Base-by-base conservation (phyloP, 2,113 vertebrate species). In the Struthio camelus region DNA sequence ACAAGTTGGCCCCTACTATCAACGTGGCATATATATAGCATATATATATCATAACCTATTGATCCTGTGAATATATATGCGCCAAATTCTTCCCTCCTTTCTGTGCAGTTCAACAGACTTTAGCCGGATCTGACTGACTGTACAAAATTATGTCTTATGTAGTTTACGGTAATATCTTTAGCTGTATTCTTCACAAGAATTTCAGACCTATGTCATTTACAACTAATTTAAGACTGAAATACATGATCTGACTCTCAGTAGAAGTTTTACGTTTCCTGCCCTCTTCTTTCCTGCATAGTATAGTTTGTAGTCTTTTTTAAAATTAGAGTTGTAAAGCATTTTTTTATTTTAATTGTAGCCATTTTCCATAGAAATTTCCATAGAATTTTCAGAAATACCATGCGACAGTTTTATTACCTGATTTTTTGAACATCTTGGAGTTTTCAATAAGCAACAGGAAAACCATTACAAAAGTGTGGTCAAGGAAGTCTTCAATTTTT, bases 401-500 rank as follows among this genome's bases (percentile, higher is more conserved):
- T 88, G 30, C 86, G 30, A 17, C 7, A 25, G 30, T 71, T 96
- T 97, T 97, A 95, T 83, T 89, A 46, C 48, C 44, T 66, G 78
- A 27, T 90, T 89, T 97, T 59, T 95, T 97, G 16, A 93, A 36
- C 34, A 94, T 93, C 30, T 24, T 92, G 32, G 56, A 90, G 23
- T 93, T 90, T 93, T 79, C 62, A 94, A 69, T 61, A 95, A 72
- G 9, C 13, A 96, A 36, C 17, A 66, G 38, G 85, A 96, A 97
- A 94, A 85, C 17, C 8, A 58, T 90, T 92, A 50, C 27, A 93
- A 82, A 19, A 90, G 2, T 62, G 19, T 85, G 53, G 15, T 62
- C 48, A 65, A 96, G 46, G 80, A 94, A 96, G 40, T 42, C 44
- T 96, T 54, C 38, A 76, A 34, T 89, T 91, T 97, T 97, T 5